Evolutionary conservation across 2,797 vertebrate species (phyloP).

Genomic region (Rhodeus uyekii): DNA sequence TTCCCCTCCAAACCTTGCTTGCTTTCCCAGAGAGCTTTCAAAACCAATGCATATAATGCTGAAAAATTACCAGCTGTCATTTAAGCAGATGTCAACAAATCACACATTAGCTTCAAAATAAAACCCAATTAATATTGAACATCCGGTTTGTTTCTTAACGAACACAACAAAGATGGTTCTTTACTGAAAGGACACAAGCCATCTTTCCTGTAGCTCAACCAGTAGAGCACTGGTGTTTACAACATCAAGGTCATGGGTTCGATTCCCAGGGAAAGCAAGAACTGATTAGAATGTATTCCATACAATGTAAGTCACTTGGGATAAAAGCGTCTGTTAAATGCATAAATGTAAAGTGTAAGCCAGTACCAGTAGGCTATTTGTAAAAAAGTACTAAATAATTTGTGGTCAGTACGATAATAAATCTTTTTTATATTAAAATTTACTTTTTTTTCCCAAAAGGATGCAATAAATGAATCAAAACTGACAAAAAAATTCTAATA

Average conservation of each 20-base stretch:
- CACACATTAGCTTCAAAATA: slow-evolving; percentile 35
- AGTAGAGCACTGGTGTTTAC: too few species aligned
- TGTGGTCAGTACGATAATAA: background rate
- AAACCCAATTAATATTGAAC: slow-evolving; percentile 46
- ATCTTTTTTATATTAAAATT: too few species aligned
- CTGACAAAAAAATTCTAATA: background rate
- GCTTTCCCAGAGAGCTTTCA: background rate
- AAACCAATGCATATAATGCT: background rate
- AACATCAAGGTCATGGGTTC: too few species aligned
- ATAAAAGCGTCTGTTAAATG: too few species aligned
- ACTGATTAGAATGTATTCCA: too few species aligned
- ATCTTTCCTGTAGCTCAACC: too few species aligned
- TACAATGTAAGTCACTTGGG: too few species aligned
- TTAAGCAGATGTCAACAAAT: slow-evolving; percentile 25
- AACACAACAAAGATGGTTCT: slow-evolving; percentile 2
- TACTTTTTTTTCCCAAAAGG: too few species aligned
- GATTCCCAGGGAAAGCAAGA: too few species aligned
- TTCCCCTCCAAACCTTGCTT: background rate
- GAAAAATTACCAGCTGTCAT: background rate
- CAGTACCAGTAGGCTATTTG: background rate
- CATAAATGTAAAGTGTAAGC: too few species aligned
- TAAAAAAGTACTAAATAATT: background rate
- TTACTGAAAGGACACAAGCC: background rate
- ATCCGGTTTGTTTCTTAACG: slow-evolving; percentile 30
- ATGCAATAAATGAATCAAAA: too few species aligned